Percentiles rank a stretch among this genome's conserved stretches.
Conservation (phyloP, 2,113 vertebrate species). For the Megaceryle torquata region DNA sequence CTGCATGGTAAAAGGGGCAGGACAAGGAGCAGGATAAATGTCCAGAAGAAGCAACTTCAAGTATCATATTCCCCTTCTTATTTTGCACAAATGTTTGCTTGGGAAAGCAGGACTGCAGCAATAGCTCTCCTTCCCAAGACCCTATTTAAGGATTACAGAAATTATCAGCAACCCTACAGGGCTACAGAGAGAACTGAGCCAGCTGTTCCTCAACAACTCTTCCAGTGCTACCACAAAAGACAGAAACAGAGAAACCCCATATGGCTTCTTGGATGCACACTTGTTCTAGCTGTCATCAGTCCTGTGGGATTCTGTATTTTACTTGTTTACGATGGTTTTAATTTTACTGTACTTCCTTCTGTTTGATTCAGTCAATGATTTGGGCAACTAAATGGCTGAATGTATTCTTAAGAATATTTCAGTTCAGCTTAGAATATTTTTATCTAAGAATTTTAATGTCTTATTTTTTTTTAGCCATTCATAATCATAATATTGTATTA, state of each 20-base stretch:
- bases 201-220: not conserved
- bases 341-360: not conserved
- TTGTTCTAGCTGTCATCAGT: not conserved
- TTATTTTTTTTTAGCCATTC: not conserved
- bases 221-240: not conserved
- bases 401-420: not conserved
- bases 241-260: not conserved
- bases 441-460: not conserved
- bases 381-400: not conserved
- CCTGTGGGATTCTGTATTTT: not conserved
- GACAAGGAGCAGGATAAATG: not conserved
- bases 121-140: not conserved
- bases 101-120: not conserved
- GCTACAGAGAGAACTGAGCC: not conserved
- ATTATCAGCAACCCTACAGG: not conserved
- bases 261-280: not conserved
- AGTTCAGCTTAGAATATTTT: not conserved
- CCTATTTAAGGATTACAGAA: not conserved
- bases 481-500: not conserved
- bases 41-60: not conserved
- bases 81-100: not conserved
- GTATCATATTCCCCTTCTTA: not conserved
- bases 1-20: not conserved
- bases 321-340: not conserved
- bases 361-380: not conserved